Evolutionary conservation across 2,888 invertebrate species (phyloP), one percentile per base, ranked within the genome.

Genomic region (Andrena chrysosceles): DNA sequence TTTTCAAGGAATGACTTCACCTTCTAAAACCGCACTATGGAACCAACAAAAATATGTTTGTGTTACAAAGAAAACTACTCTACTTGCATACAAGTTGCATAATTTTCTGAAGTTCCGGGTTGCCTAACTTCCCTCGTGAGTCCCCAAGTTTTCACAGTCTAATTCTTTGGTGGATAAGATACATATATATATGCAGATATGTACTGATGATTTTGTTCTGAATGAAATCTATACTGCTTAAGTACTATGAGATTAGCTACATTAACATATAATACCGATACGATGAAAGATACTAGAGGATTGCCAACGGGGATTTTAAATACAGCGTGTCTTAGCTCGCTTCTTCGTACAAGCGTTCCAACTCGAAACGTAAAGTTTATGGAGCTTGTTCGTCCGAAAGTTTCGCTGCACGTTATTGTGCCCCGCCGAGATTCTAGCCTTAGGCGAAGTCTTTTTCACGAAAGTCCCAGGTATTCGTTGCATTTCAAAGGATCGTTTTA

Each of bases 171-270:
- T 42, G 42, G 1, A 42, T 42, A 26, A 48, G 13, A 23, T 66
- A 29, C 29, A 2, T 26, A 2, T 48, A 59, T 29, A 60, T n/a
- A 2, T n/a, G 20, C 33, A 52, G 3, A 33, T 54, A 20, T 20
- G 31, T 20, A 33, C 33, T 10, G 59, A 59, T 10, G 7, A 42
- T 48, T 54, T 6, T 20, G 33, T 49, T 16, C 62, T 33, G 35
- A 26, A 59, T 67, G 29, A n/a, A 29, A 16, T 16, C 20, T 63
- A 26, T 59, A 35, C 42, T 78, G 48, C 60, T 71, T 42, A n/a
- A 4, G 6, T 66, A 20, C 81, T 80, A 73, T 69, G 31, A 16
- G 6, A 66, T 74, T 74, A 81, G 7, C 81, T 81, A 81, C 81
- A 2, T 49, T 20, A 35, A 35, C 10, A 29, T 72, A 31, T 56